A percentile compares a stretch with the other conserved stretches of the same genome.
phyloP scores from a whole-genome alignment of 37 sponge, comb jelly and placozoan species.

The Mnemiopsis leidyi region DNA sequence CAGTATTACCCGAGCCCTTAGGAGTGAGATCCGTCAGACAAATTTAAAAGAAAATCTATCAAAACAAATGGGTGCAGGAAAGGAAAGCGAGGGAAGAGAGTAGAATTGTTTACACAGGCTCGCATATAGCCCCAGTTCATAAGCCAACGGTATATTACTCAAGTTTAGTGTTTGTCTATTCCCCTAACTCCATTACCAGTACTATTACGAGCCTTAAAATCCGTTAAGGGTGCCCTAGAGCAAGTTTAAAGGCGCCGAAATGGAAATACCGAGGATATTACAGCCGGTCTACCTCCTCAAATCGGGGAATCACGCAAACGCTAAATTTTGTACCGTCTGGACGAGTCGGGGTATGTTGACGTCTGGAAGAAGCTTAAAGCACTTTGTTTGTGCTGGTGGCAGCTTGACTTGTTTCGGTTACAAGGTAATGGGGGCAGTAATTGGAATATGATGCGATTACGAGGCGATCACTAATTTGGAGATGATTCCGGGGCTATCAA shows the following conservation, averaged over 20 bases:
- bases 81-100: background rate
- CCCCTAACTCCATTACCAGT: background rate
- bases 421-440: background rate
- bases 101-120: background rate
- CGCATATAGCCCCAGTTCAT: conserved; percentile 6
- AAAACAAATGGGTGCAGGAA: background rate
- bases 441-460: background rate
- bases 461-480: background rate
- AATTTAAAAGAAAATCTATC: background rate
- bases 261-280: background rate
- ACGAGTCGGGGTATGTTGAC: too few species aligned
- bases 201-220: background rate
- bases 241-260: background rate
- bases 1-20: background rate
- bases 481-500: background rate
- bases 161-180: conserved; percentile 12
- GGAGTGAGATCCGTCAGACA: background rate
- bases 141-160: conserved; percentile 3
- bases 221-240: background rate
- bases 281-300: background rate
- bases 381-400: background rate
- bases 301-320: too few species aligned
- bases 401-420: background rate
- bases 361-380: too few species aligned
- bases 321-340: too few species aligned